Evolutionary conservation across 2,113 vertebrate genomes (phyloP).

Genomic region (Serilophus lunatus): DNA sequence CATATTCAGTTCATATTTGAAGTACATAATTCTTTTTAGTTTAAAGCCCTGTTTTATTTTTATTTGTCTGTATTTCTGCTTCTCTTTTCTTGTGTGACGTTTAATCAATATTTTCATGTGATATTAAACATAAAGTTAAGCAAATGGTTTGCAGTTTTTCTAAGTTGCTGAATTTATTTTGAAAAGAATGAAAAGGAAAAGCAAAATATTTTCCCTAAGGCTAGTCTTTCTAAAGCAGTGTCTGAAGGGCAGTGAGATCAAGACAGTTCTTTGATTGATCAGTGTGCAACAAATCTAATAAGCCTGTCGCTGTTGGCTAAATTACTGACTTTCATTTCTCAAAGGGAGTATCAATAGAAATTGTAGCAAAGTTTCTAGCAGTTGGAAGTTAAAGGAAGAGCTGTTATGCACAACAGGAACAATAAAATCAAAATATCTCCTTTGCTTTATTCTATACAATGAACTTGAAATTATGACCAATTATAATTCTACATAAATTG

Average conservation of each 20-base stretch:
- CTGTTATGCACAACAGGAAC: background rate
- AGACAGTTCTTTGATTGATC: background rate
- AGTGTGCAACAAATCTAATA: slow-evolving; percentile 18
- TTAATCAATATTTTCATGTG: background rate
- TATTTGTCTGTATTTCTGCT: background rate
- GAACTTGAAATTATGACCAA: background rate
- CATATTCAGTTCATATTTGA: background rate
- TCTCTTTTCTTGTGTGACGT: background rate
- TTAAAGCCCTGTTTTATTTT: background rate
- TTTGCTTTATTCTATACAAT: background rate
- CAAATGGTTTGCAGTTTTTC: background rate
- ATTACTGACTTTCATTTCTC: background rate
- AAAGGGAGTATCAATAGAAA: slow-evolving; percentile 31
- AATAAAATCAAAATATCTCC: background rate
- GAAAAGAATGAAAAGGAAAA: background rate
- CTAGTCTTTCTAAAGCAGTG: background rate
- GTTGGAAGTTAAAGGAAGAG: background rate
- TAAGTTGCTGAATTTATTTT: background rate
- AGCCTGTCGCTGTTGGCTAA: background rate
- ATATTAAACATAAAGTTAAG: background rate
- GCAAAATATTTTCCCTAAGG: background rate
- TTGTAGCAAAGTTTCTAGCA: slow-evolving; percentile 19
- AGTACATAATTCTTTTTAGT: background rate
- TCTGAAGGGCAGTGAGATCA: background rate
- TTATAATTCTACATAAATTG: background rate